These are phyloP conservation scores for Gymnocheta viridis DNA, from an alignment of 2,888 invertebrate genomes.

Conservation along the genomic window DNA sequence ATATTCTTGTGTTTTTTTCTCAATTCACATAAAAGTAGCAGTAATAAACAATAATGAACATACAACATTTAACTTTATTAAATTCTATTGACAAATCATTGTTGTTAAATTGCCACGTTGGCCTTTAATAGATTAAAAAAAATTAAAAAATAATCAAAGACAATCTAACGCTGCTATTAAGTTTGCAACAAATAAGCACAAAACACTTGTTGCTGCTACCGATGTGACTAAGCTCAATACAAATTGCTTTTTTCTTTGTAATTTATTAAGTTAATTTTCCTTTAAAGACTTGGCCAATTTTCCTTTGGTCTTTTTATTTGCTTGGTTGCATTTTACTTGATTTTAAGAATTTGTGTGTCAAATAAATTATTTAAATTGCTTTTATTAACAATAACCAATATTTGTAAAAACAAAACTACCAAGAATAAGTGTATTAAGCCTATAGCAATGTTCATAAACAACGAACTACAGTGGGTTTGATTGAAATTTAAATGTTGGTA, in stretches of 20 bases:
- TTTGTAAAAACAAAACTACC: not conserved
- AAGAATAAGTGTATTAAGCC: not conserved
- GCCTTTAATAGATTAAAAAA: slow-evolving; percentile 55
- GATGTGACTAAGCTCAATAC: slow-evolving; percentile 28
- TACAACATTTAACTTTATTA: slow-evolving; percentile 55
- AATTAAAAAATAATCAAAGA: not conserved
- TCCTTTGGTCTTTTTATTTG: not conserved
- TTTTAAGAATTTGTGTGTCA: slow-evolving; percentile 58
- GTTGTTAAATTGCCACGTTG: slow-evolving; percentile 57
- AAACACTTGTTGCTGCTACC: slow-evolving; percentile 47
- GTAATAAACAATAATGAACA: slow-evolving; percentile 60
- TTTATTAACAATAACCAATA: slow-evolving; percentile 56
- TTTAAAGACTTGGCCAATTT: slow-evolving; percentile 10
- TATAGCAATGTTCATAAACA: not conserved
- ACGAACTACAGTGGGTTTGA: not conserved
- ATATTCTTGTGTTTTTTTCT: slow-evolving; percentile 1
- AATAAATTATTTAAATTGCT: slow-evolving; percentile 66
- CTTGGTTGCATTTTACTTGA: slow-evolving; percentile 33
- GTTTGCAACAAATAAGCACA: slow-evolving; percentile 25
- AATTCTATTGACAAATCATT: slow-evolving; percentile 69
- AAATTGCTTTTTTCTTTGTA: not conserved
- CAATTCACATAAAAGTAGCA: slow-evolving; percentile 24
- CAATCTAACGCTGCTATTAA: not conserved
- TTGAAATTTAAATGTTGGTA: not conserved
- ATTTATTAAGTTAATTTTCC: slow-evolving; percentile 11